A percentile compares a stretch with the other conserved stretches of the same genome.
phyloP scores from a whole-genome alignment of 2,797 vertebrate species.

The Protonibea diacanthus region DNA sequence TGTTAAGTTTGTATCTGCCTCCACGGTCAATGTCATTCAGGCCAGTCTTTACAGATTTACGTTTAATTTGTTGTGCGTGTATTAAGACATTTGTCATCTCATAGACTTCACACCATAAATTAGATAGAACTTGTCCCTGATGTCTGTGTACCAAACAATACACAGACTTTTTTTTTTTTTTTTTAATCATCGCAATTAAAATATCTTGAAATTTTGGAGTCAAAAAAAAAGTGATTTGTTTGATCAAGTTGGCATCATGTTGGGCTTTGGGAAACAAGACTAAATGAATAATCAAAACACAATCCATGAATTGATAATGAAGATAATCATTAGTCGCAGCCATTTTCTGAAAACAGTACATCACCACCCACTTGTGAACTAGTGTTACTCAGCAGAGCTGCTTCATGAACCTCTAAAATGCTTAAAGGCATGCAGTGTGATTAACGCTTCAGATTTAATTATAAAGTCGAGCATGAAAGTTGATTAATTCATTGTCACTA shows the following conservation, averaged over 20 bases:
- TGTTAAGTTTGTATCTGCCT: not conserved
- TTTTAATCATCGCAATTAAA: too few species aligned
- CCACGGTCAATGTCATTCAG: not conserved
- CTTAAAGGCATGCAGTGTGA: slow-evolving; percentile 10
- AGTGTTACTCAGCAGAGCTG: too few species aligned
- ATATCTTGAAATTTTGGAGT: too few species aligned
- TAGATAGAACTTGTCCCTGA: not conserved
- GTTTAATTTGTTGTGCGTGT: not conserved
- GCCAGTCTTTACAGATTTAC: not conserved
- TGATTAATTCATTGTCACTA: not conserved
- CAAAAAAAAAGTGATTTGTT: too few species aligned
- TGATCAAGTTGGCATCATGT: too few species aligned
- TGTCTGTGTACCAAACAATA: not conserved
- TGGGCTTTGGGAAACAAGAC: too few species aligned
- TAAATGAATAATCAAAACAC: not conserved
- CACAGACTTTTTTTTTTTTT: too few species aligned
- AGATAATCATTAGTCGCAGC: not conserved
- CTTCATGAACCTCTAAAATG: not conserved
- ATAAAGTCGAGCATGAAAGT: not conserved
- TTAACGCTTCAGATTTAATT: slow-evolving; percentile 6
- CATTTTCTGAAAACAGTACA: not conserved
- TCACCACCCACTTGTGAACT: not conserved
- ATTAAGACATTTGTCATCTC: not conserved
- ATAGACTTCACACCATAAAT: not conserved
- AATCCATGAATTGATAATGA: not conserved